Conservation (phyloP, 2,888 invertebrate genomes). For the Syrista parreyssii region DNA sequence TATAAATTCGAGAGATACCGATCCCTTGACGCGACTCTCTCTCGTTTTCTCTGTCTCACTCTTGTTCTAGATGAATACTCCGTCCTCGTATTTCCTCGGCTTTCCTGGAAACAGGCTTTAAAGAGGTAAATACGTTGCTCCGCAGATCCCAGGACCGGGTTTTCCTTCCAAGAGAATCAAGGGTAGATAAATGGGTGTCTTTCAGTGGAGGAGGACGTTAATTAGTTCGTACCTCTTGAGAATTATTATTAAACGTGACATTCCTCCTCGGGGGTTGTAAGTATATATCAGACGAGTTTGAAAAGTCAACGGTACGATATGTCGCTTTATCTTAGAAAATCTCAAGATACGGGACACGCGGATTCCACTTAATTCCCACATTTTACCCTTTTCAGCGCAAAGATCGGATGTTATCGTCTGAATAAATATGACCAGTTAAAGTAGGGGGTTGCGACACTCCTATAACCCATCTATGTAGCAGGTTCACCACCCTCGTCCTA, state of each 20-base stretch:
- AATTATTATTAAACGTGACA: not conserved
- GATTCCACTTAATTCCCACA: not conserved
- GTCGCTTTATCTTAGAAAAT: not conserved
- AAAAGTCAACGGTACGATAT: not conserved
- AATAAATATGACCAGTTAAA: not conserved
- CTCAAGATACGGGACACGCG: too few species aligned
- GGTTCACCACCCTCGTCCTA: not conserved
- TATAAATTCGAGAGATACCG: slow-evolving; percentile 28
- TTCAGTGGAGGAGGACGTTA: not conserved
- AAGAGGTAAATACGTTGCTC: not conserved
- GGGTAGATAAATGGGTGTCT: not conserved
- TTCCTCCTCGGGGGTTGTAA: not conserved
- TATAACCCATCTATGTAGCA: not conserved
- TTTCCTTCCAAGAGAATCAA: not conserved
- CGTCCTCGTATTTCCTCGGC: not conserved
- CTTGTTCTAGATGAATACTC: not conserved
- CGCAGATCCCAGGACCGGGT: not conserved
- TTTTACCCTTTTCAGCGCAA: not conserved
- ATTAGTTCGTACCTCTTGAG: not conserved
- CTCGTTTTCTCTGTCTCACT: slow-evolving; percentile 7
- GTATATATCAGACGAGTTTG: not conserved
- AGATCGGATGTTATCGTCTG: not conserved
- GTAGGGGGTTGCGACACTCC: not conserved
- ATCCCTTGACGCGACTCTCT: slow-evolving; percentile 13
- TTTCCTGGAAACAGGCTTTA: not conserved